These are phyloP conservation scores for Chrysochloris asiatica DNA, from an alignment of 2,113 vertebrate species.

Conservation along the genomic window DNA sequence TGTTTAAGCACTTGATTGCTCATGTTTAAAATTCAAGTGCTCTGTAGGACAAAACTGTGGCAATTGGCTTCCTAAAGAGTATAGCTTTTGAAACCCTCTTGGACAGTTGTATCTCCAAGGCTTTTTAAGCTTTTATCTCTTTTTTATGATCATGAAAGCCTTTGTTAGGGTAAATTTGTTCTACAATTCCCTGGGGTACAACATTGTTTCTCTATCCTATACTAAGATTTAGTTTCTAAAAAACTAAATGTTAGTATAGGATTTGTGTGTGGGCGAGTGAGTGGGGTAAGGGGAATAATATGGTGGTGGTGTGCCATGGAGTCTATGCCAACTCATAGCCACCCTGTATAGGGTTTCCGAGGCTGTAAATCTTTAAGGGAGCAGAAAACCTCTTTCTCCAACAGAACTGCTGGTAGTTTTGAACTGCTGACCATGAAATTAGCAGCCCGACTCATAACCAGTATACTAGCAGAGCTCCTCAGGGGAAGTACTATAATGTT, in stretches of 20 bases:
- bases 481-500: no score
- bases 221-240: no score
- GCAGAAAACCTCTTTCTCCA: no score
- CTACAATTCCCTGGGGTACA: not conserved
- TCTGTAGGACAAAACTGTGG: not conserved
- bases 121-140: not conserved
- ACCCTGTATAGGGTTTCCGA: no score
- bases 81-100: not conserved
- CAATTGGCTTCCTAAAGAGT: not conserved
- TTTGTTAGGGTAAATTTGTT: not conserved
- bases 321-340: no score
- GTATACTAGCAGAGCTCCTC: no score
- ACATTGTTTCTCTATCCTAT: not conserved
- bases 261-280: no score
- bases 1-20: not conserved
- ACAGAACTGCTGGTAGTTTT: no score
- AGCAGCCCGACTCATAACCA: no score
- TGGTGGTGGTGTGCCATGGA: no score
- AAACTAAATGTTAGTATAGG: slow-evolving; percentile 36
- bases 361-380: no score
- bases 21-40: not conserved
- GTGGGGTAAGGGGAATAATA: not conserved
- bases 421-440: no score
- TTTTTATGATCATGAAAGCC: not conserved
- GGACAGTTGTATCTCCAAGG: not conserved